Evolutionary conservation across 2,113 vertebrate species (phyloP).

Genomic region (Sphaerodactylus townsendi): DNA sequence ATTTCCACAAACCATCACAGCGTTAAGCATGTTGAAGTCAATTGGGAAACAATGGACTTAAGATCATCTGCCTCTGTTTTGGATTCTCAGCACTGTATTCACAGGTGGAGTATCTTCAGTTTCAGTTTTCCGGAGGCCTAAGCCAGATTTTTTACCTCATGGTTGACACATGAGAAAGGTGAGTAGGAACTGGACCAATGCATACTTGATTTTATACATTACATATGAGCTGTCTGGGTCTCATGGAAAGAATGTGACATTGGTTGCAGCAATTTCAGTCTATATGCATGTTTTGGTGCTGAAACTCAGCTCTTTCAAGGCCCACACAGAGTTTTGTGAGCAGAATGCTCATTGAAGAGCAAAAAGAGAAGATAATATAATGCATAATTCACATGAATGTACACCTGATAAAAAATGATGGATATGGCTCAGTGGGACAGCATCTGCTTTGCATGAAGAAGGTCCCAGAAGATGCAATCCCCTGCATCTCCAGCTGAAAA

Average conservation of each 20-base stretch:
- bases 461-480: too few species aligned
- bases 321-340: neutral
- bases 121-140: too few species aligned
- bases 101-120: neutral
- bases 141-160: too few species aligned
- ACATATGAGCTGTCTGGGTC: too few species aligned
- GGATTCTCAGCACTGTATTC: neutral
- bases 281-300: neutral
- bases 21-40: neutral
- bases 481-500: too few species aligned
- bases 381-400: neutral
- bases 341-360: neutral
- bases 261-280: neutral
- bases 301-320: neutral
- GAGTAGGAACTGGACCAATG: too few species aligned
- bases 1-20: neutral
- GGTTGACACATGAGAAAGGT: too few species aligned
- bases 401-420: too few species aligned
- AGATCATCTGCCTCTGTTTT: neutral
- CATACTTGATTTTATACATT: too few species aligned
- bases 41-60: neutral
- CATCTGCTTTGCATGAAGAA: too few species aligned
- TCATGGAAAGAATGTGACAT: neutral
- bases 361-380: too few species aligned
- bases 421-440: too few species aligned